Evolutionary conservation across 2,113 vertebrate species (phyloP).

Genomic region (Falco punctatus): DNA sequence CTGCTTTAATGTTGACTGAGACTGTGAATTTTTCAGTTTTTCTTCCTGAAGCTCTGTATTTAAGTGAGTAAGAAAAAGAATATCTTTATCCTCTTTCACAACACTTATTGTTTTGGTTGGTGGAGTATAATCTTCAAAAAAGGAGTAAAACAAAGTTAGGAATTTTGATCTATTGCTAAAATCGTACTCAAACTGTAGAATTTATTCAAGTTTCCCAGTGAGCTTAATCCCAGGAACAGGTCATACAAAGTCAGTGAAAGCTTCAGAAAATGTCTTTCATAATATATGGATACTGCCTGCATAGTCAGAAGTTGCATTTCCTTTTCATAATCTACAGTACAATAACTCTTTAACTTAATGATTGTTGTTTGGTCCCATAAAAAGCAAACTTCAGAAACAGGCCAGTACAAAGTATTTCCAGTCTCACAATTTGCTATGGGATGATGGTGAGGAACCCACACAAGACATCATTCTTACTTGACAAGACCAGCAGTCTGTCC

Average conservation of each 20-base stretch:
- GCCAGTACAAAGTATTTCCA: neutral
- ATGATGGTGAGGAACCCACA: neutral
- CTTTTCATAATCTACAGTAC: neutral
- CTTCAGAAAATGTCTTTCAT: neutral
- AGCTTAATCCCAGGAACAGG: neutral
- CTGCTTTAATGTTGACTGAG: constrained; percentile 83
- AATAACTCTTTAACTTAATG: neutral
- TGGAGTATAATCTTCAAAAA: neutral
- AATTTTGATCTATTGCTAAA: neutral
- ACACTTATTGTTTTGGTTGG: neutral
- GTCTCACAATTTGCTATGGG: neutral
- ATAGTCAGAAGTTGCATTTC: neutral
- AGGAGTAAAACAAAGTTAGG: neutral
- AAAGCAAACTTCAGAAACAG: neutral
- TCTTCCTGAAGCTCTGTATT: constrained; percentile 86
- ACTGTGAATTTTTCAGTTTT: constrained; percentile 93
- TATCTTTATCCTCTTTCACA: neutral
- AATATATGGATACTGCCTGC: neutral
- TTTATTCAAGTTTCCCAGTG: neutral
- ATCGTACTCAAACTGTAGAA: neutral
- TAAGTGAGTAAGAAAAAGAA: neutral
- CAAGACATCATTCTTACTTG: constrained; percentile 76
- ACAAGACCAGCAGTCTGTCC: constrained; percentile 92
- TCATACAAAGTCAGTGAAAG: neutral
- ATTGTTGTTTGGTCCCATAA: neutral